These are phyloP conservation scores for Byasa hedistus DNA, from an alignment of 2,888 invertebrate genomes.

Conservation along the genomic window DNA sequence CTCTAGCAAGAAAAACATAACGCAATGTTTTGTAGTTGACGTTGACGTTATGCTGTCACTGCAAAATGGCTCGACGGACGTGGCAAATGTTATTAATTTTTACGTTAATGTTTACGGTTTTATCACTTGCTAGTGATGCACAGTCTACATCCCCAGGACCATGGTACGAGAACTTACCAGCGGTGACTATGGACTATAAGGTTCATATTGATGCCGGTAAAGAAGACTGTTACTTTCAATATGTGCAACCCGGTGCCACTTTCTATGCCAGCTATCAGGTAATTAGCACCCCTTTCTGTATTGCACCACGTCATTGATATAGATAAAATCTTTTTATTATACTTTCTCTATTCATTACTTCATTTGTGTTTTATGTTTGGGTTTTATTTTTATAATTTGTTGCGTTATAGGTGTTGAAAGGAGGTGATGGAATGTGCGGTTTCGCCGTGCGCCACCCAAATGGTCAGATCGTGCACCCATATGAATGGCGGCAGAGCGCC, in stretches of 20 bases:
- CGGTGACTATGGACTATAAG: slow-evolving; percentile 97
- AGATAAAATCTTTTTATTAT: not conserved
- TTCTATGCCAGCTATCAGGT: slow-evolving; percentile 97
- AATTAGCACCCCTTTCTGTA: slow-evolving; percentile 40
- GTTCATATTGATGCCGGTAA: slow-evolving; percentile 95
- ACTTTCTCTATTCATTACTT: not conserved
- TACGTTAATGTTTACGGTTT: slow-evolving; percentile 72
- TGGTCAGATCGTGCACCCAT: slow-evolving; percentile 91
- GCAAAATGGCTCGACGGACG: slow-evolving; percentile 74
- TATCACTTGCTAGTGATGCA: slow-evolving; percentile 73
- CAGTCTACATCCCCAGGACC: slow-evolving; percentile 81
- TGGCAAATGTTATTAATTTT: slow-evolving; percentile 75
- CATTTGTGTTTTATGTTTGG: not conserved
- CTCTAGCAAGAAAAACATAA: not conserved
- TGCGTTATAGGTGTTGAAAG: slow-evolving; percentile 87
- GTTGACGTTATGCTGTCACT: slow-evolving; percentile 32
- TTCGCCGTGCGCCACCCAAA: slow-evolving; percentile 93
- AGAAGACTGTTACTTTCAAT: slow-evolving; percentile 97
- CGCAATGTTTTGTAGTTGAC: slow-evolving; percentile 12
- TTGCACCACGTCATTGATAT: slow-evolving; percentile 5
- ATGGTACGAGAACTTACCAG: slow-evolving; percentile 93
- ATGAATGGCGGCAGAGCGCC: slow-evolving; percentile 93
- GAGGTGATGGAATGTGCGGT: slow-evolving; percentile 96
- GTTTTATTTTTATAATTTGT: not conserved
- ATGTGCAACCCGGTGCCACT: slow-evolving; percentile 93